Evolutionary conservation across 2,113 vertebrate species (phyloP), one percentile per base, ranked within the genome.

Genomic region (Triplophysa siluroides): DNA sequence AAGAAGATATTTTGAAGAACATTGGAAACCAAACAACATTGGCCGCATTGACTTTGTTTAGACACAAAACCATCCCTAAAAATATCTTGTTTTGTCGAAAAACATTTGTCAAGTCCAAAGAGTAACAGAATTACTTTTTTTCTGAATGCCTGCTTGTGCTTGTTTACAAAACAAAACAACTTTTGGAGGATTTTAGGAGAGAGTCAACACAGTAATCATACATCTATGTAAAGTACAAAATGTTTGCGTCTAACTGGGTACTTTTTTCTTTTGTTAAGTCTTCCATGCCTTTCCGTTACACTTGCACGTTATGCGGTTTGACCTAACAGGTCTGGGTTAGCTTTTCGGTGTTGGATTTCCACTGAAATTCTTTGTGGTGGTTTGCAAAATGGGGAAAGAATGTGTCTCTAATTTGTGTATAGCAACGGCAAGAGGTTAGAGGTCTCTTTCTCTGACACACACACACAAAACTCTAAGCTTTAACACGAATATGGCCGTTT

Each of bases 361-460:
- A 26, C 21, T 26, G 21, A 26, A 75, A 75, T 26, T 62, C 58
- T 62, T 75, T 23, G 73, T 29, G 26, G 41, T 47, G 23, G 58
- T 23, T 61, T 75, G 73, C 58, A 75, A 19, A 75, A 74, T 26
- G 41, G 45, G 58, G 23, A 75, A 75, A 75, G 23, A 63, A 75
- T 75, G 72, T 63, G 58, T 47, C 38, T 62, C 16, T 75, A 63
- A 63, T 75, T 75, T 75, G 72, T 75, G 72, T 62, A 75, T 60
- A 65, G 61, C 65, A 38, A 76, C 60, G 43, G 38, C 73, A 76
- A 47, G 26, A 65, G 74, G 74, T 52, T 65, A 77, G 61, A 65
- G 19, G 47, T 71, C 67, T 6, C 41, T 73, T 10, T 69, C 29
- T 45, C 52, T 13, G 56, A 43, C 19, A 26, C 58, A 70, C 63